phyloP scores from a whole-genome alignment of 2,888 invertebrate species.

The Drosophila macrospina region DNA sequence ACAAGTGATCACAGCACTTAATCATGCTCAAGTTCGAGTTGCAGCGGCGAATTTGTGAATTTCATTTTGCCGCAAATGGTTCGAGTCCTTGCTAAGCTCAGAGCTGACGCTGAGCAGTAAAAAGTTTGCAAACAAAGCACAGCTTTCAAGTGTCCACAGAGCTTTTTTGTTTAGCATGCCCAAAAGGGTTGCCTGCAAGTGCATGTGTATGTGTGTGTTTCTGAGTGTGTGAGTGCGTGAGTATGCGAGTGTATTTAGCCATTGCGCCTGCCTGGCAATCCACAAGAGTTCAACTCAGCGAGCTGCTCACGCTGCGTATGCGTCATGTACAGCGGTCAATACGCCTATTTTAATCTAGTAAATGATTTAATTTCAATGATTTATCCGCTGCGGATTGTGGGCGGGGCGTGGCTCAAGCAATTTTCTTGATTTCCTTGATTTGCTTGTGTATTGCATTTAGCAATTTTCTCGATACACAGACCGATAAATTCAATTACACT shows the following conservation, averaged over 20 bases:
- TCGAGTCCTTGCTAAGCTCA: conserved; percentile 61
- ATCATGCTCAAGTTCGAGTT: neutral
- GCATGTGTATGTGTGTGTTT: neutral
- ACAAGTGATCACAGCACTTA: conserved; percentile 25
- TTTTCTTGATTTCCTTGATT: conserved; percentile 53
- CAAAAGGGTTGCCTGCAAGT: conserved; percentile 54
- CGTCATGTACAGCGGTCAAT: conserved; percentile 38
- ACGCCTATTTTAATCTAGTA: conserved; percentile 43
- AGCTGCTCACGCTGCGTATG: conserved; percentile 63
- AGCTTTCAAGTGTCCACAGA: conserved; percentile 67
- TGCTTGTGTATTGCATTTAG: conserved; percentile 44
- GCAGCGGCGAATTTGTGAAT: conserved; percentile 50
- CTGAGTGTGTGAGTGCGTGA: neutral
- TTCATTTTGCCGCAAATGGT: conserved; percentile 40
- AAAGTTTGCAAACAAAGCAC: conserved; percentile 63
- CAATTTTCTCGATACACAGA: conserved; percentile 68
- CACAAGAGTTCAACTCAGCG: neutral
- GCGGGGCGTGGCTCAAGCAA: conserved; percentile 20
- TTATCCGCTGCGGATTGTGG: conserved; percentile 17
- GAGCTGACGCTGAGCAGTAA: conserved; percentile 9
- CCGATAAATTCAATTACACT: conserved; percentile 77
- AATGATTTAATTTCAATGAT: conserved; percentile 58
- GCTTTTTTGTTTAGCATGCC: conserved; percentile 33
- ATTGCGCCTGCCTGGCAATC: conserved; percentile 47
- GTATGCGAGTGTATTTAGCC: conserved; percentile 10